Percentiles rank a stretch among this genome's conserved stretches.
Conservation (phyloP, 2,888 invertebrate genomes). For the Agrilus cyanescens region DNA sequence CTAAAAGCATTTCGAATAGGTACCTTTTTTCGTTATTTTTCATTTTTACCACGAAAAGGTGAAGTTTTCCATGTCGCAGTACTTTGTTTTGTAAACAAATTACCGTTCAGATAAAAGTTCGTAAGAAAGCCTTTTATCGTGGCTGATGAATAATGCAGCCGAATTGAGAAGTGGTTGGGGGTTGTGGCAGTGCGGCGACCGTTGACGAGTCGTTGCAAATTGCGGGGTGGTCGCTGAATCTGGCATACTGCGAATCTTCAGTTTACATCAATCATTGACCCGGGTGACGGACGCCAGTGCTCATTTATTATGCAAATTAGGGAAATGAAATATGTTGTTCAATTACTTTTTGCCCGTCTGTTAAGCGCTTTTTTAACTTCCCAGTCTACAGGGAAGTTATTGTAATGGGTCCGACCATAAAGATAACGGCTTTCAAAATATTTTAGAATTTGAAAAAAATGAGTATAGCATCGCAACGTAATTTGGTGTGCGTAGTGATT, state of each 20-base stretch:
- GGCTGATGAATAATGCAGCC: constrained; percentile 35
- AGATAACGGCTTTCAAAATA: too few relatives aligned
- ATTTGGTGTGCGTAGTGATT: too few relatives aligned
- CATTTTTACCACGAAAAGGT: too few relatives aligned
- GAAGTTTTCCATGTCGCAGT: constrained; percentile 18
- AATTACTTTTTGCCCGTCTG: constrained; percentile 26
- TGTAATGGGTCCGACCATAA: too few relatives aligned
- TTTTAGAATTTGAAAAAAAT: too few relatives aligned
- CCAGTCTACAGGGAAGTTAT: too few relatives aligned
- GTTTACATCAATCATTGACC: constrained; percentile 19
- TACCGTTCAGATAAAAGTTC: constrained; percentile 36
- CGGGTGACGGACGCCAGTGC: constrained; percentile 11
- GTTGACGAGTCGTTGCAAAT: background rate
- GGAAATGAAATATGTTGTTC: constrained; percentile 26
- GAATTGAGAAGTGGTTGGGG: background rate
- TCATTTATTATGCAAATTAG: constrained; percentile 26
- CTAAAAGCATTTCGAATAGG: too few relatives aligned
- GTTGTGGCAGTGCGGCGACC: background rate
- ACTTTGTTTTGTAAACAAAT: constrained; percentile 37
- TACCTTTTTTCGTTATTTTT: too few relatives aligned
- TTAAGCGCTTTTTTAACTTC: too few relatives aligned
- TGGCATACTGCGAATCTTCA: constrained; percentile 6
- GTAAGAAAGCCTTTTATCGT: constrained; percentile 36
- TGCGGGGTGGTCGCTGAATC: background rate
- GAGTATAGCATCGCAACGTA: too few relatives aligned